These are phyloP conservation scores for Mechanitis messenoides DNA, from an alignment of 2,888 invertebrate species.

Conservation along the genomic window DNA sequence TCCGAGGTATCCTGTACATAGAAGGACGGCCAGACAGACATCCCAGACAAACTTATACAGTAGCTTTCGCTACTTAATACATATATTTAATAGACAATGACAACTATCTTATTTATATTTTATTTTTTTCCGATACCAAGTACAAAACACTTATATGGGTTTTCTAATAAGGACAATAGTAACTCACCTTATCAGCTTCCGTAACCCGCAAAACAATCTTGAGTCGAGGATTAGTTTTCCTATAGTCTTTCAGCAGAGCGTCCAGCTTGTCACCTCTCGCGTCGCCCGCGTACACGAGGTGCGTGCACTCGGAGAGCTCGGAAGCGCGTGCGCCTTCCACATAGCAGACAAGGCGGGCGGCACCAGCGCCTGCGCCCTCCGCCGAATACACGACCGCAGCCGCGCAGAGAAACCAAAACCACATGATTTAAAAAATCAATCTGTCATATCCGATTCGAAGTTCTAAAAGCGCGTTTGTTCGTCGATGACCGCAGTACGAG, in stretches of 20 bases:
- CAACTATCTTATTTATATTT: too few species aligned
- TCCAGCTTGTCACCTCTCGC: slow-evolving; percentile 66
- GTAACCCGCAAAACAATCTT: slow-evolving; percentile 75
- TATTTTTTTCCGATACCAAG: too few species aligned
- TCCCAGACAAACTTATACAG: too few species aligned
- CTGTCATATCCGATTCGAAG: slow-evolving; percentile 51
- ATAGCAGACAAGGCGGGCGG: slow-evolving; percentile 68
- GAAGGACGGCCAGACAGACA: too few species aligned
- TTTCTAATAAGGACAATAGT: slow-evolving; percentile 17
- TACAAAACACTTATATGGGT: background rate
- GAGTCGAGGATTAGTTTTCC: slow-evolving; percentile 64
- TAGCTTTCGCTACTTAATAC: too few species aligned
- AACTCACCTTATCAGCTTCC: slow-evolving; percentile 77
- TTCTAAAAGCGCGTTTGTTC: slow-evolving; percentile 58
- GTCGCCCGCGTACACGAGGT: slow-evolving; percentile 67
- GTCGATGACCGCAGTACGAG: slow-evolving; percentile 60
- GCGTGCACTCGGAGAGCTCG: slow-evolving; percentile 68
- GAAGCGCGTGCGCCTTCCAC: slow-evolving; percentile 52
- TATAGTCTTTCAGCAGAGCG: slow-evolving; percentile 63
- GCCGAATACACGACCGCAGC: slow-evolving; percentile 47
- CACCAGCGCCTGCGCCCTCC: slow-evolving; percentile 63
- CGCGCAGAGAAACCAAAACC: slow-evolving; percentile 57
- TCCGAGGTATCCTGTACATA: too few species aligned
- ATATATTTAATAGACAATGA: too few species aligned
- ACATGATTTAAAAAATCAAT: slow-evolving; percentile 55